A percentile compares a stretch with the other conserved stretches of the same genome.
phyloP scores from a whole-genome alignment of 2,797 vertebrate species.

The Falco novaeseelandiae region DNA sequence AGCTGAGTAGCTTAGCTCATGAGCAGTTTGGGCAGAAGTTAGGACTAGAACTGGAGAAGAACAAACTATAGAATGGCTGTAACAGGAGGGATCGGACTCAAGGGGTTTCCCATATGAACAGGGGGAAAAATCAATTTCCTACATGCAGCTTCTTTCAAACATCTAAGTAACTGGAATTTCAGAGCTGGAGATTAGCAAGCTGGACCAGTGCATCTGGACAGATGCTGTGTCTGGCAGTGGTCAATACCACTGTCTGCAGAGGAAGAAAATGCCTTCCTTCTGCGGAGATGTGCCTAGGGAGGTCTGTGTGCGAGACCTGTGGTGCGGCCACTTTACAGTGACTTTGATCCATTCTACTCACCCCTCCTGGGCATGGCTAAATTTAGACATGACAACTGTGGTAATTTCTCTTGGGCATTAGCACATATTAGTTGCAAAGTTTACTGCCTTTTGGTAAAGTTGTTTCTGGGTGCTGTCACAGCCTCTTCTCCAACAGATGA shows the following conservation, averaged over 20 bases:
- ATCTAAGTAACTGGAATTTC: not conserved
- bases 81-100: not conserved
- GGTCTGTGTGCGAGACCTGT: not conserved
- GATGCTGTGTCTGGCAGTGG: not conserved
- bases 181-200: not conserved
- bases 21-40: not conserved
- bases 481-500: not conserved
- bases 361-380: not conserved
- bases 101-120: not conserved
- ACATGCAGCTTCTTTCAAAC: not conserved
- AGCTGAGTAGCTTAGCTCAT: not conserved
- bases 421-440: not conserved
- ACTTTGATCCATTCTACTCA: not conserved
- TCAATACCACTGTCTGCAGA: not conserved
- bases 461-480: not conserved
- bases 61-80: not conserved
- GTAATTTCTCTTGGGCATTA: not conserved
- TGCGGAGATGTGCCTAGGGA: not conserved
- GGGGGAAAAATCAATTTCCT: not conserved
- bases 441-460: not conserved
- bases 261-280: not conserved
- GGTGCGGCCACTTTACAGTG: fast-evolving
- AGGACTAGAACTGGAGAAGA: not conserved
- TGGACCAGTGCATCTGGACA: not conserved
- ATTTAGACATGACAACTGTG: not conserved